A percentile compares a stretch with the other conserved stretches of the same genome.
These are phyloP conservation scores for Caenorhabditis sulstoni DNA, from an alignment of 2,888 invertebrate species.

Conservation along the genomic window DNA sequence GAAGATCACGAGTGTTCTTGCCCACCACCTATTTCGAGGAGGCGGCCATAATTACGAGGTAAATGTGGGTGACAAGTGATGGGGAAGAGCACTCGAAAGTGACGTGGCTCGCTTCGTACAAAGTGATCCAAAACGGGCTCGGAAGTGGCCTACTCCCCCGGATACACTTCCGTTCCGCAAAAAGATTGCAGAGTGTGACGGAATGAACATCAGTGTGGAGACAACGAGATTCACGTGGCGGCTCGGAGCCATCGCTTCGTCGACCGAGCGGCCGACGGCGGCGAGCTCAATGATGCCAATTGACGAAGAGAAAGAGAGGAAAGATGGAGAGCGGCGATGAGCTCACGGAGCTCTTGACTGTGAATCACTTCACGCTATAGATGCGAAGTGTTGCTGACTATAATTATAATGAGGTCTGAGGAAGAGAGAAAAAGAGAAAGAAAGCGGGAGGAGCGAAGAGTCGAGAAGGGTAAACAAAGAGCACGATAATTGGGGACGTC, in stretches of 20 bases:
- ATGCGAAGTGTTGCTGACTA: constrained; percentile 38
- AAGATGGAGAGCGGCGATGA: constrained; percentile 4
- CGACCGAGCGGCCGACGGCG: not conserved
- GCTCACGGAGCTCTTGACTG: constrained; percentile 11
- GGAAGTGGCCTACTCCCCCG: constrained; percentile 16
- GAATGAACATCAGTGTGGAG: constrained; percentile 1
- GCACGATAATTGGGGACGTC: constrained; percentile 35
- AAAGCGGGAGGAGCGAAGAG: not conserved
- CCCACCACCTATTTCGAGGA: not conserved
- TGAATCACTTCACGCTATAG: constrained; percentile 39
- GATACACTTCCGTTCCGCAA: constrained; percentile 33
- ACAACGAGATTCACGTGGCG: constrained; percentile 34
- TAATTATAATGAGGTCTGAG: constrained; percentile 47
- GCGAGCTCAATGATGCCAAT: constrained; percentile 42
- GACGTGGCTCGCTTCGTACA: constrained; percentile 27
- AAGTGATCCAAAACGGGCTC: constrained; percentile 25
- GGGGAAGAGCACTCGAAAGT: not conserved
- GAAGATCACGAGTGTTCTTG: not conserved
- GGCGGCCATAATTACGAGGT: constrained; percentile 1
- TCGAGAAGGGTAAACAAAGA: constrained; percentile 33
- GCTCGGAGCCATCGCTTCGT: too few species aligned
- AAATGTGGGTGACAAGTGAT: constrained; percentile 6
- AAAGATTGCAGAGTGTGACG: constrained; percentile 19
- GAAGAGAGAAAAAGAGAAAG: constrained; percentile 24
- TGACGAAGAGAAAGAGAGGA: constrained; percentile 9